Conservation (phyloP, 2,888 invertebrate species). For the Macaria notata region DNA sequence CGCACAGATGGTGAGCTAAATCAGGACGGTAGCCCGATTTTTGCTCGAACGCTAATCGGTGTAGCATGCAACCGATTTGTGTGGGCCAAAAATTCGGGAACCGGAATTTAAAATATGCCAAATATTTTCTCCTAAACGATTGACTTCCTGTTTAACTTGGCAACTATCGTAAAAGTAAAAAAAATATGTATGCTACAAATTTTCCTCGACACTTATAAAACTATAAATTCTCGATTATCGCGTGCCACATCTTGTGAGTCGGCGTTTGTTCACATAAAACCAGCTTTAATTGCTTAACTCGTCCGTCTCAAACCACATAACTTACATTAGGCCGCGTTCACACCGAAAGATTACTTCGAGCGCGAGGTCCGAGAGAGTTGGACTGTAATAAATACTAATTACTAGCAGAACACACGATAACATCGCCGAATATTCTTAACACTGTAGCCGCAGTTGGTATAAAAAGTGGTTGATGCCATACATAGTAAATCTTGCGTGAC, state of each 20-base stretch:
- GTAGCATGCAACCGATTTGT: conserved; percentile 67
- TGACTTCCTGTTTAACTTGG: conserved; percentile 15
- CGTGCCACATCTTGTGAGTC: conserved; percentile 61
- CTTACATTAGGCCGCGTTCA: conserved; percentile 67
- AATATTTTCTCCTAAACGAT: conserved; percentile 26
- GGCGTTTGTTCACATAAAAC: conserved; percentile 63
- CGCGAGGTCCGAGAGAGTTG: conserved; percentile 41
- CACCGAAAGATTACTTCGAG: conserved; percentile 58
- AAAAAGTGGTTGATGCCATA: conserved; percentile 65
- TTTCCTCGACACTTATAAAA: conserved; percentile 50
- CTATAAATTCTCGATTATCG: conserved; percentile 69
- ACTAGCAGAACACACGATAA: conserved; percentile 78
- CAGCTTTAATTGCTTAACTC: conserved; percentile 75
- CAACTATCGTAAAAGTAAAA: conserved; percentile 17
- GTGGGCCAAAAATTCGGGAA: conserved; percentile 47
- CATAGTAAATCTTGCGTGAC: conserved; percentile 78
- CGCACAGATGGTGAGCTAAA: conserved; percentile 70
- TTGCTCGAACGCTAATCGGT: conserved; percentile 41
- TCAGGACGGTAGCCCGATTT: conserved; percentile 62
- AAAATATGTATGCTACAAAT: conserved; percentile 39
- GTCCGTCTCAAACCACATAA: conserved; percentile 66
- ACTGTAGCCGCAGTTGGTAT: conserved; percentile 53
- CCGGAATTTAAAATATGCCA: conserved; percentile 31
- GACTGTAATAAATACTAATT: conserved; percentile 79
- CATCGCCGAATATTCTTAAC: conserved; percentile 70